These are phyloP conservation scores for Meiosimyza decipiens DNA, from an alignment of 2,888 invertebrate genomes.

Conservation along the genomic window DNA sequence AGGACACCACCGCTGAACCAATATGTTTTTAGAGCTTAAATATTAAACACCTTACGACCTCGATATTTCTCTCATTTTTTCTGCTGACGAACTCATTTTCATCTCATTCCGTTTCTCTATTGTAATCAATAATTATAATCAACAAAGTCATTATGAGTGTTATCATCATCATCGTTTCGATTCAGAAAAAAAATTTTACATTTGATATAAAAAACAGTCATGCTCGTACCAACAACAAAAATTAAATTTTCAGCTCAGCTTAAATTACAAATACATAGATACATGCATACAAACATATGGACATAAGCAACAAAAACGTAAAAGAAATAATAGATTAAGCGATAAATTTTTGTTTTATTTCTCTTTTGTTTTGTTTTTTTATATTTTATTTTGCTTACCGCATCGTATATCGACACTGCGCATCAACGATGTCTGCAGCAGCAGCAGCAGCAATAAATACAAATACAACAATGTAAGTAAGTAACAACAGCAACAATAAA, in stretches of 20 bases:
- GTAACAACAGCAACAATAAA: slow-evolving; percentile 18
- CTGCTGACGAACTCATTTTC: no score
- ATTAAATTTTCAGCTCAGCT: slow-evolving; percentile 14
- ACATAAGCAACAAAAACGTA: slow-evolving; percentile 37
- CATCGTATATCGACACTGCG: slow-evolving; percentile 20
- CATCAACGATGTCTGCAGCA: slow-evolving; percentile 34
- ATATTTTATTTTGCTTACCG: slow-evolving; percentile 31
- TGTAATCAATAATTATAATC: no score
- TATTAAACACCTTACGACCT: no score
- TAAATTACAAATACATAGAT: background rate
- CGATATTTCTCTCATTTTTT: no score
- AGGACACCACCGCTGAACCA: no score
- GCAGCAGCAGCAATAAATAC: slow-evolving; percentile 32
- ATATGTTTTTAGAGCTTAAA: no score
- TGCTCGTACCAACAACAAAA: slow-evolving; percentile 6
- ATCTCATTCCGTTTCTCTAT: no score
- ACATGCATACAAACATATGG: slow-evolving; percentile 20
- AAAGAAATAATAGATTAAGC: slow-evolving; percentile 41
- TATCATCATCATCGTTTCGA: background rate
- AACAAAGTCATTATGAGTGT: no score
- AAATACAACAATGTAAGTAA: slow-evolving; percentile 18
- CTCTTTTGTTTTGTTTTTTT: slow-evolving; percentile 12
- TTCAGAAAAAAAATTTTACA: background rate
- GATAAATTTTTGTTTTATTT: slow-evolving; percentile 25
- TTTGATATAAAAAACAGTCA: background rate